Evolutionary conservation across 2,797 vertebrate species (phyloP), one percentile per base, ranked within the genome.

Genomic region (Cuculus canorus): DNA sequence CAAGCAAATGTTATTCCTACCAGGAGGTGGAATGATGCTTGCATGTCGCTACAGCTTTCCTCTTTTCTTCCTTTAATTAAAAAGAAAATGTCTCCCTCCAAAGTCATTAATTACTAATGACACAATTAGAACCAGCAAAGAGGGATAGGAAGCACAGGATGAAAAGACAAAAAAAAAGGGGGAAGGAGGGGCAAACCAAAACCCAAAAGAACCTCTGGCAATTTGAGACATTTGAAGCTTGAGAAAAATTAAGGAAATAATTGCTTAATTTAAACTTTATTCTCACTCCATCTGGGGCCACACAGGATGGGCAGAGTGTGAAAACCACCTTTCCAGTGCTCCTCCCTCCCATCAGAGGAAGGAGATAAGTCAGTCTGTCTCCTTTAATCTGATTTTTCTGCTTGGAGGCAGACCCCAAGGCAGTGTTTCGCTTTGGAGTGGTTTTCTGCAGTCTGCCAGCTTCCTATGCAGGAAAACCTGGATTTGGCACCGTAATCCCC

Each of bases 91-190:
- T 89, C 93, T 96, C 76, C 77, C 43, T 95, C 88, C 69, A 37
- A 96, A 97, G 91, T 90, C 75, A 95, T 97, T 97, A 97, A 96
- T 97, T 97, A 90, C 96, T 96, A 96, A 97, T 92, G 94, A 89
- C 95, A 96, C 89, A 81, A 96, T 96, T 96, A 95, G 87, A 93
- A 52, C 59, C 39, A 30, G 41, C 33, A 66, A 86, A 75, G 57
- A 86, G 61, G 65, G 61, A 57, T 43, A 85, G 69, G 47, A 88
- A 71, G 72, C 83, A 43, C 35, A 15, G 4, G 14, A 86, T 7
- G 11, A 68, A 81, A 93, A 93, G 30, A 24, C 30, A 35, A 41
- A 54, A 25, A 5, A 8, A 10, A 24, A 41, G 59, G 24, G 24
- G 61, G 41, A 47, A 52, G 43, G 28, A 57, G 82, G 83, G 90